A percentile compares a stretch with the other conserved stretches of the same genome.
Conservation (phyloP, 1,140 invertebrate species). For the Eriosoma lanigerum region DNA sequence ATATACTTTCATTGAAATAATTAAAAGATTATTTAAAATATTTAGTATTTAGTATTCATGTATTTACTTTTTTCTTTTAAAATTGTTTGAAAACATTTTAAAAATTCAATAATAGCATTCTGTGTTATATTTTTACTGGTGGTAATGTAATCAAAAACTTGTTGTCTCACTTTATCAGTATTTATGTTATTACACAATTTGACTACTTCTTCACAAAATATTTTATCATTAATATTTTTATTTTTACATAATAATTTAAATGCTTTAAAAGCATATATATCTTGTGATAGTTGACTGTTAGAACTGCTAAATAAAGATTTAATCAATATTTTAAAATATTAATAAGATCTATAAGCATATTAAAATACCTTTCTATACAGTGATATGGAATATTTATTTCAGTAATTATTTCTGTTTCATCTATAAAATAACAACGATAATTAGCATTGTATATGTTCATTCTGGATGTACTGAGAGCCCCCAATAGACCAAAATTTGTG, state of each 20-base stretch:
- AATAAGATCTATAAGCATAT: neutral
- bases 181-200: conserved; percentile 68
- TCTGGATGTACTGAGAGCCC: conserved; percentile 60
- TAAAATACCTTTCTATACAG: conserved; percentile 69
- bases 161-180: conserved; percentile 71
- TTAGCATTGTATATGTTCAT: conserved; percentile 61
- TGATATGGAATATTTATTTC: conserved; percentile 87
- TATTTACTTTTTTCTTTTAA: conserved; percentile 35
- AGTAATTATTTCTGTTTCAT: conserved; percentile 77
- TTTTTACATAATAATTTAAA: conserved; percentile 69
- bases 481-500: conserved; percentile 77
- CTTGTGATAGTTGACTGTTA: conserved; percentile 80
- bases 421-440: conserved; percentile 77
- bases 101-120: conserved; percentile 59
- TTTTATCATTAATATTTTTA: conserved; percentile 62
- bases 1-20: no score
- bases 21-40: neutral
- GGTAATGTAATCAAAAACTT: conserved; percentile 71
- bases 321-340: conserved; percentile 4
- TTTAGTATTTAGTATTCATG: no score
- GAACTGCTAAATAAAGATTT: conserved; percentile 17
- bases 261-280: conserved; percentile 82
- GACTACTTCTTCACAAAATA: conserved; percentile 60
- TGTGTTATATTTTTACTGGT: conserved; percentile 65
- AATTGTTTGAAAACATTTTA: conserved; percentile 38